A percentile compares a stretch with the other conserved stretches of the same genome.
Evolutionary conservation across 2,797 vertebrate genomes (phyloP).

Genomic region (Molossus alvarezi): DNA sequence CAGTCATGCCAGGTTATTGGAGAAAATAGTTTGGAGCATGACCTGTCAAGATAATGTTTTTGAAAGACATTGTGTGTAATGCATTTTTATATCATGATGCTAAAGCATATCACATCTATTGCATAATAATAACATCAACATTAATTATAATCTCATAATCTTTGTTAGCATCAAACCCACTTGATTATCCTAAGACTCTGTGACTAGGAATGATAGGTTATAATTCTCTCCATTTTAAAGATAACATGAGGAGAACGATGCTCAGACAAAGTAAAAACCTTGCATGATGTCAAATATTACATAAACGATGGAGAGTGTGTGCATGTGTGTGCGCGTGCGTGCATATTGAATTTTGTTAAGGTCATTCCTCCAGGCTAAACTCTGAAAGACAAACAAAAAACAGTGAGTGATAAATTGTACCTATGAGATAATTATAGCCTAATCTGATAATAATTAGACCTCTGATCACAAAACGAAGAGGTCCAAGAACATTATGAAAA

Average conservation of each 20-base stretch:
- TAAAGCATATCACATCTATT: neutral
- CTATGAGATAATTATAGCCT: neutral
- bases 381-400: neutral
- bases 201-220: neutral
- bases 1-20: neutral
- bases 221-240: neutral
- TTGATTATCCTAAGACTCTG: neutral
- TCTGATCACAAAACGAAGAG: neutral
- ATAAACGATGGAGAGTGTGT: neutral
- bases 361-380: neutral
- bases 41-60: neutral
- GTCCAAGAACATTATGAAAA: constrained; percentile 37
- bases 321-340: rapidly evolving
- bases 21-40: neutral
- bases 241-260: neutral
- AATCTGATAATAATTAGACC: neutral
- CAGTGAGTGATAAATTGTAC: neutral
- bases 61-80: neutral
- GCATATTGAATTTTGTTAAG: neutral
- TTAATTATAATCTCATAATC: neutral
- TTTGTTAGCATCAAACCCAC: neutral
- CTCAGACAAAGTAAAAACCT: neutral
- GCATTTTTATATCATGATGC: neutral
- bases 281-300: neutral
- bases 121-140: neutral